Percentiles rank a stretch among this genome's conserved stretches.
phyloP scores from a whole-genome alignment of 35 echinoderm and acorn worm species.

The Apostichopus parvimensis region DNA sequence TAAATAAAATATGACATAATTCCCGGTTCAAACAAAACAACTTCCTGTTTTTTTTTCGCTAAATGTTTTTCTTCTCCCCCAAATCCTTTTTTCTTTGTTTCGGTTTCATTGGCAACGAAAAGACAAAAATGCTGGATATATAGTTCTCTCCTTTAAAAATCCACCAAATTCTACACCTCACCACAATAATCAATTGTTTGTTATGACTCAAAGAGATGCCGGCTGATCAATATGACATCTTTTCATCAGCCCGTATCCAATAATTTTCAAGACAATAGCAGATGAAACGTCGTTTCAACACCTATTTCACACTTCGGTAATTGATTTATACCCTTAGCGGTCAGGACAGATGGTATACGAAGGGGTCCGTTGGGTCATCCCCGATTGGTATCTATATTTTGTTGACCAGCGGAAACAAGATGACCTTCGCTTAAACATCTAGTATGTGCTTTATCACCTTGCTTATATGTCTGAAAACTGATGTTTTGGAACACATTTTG shows the following conservation, averaged over 20 bases:
- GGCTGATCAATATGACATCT: conserved; percentile 32
- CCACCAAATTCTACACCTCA: neutral
- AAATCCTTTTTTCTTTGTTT: no score
- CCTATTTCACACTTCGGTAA: conserved; percentile 51
- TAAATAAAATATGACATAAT: no score
- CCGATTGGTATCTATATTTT: neutral
- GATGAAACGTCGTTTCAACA: conserved; percentile 34
- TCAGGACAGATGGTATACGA: conserved; percentile 27
- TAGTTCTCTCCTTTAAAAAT: no score
- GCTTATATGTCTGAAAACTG: conserved; percentile 19
- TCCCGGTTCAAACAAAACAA: no score
- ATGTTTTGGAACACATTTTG: conserved; percentile 31
- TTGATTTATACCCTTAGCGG: conserved; percentile 43
- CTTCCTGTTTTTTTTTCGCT: no score
- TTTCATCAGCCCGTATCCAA: conserved; percentile 4
- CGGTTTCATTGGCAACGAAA: no score
- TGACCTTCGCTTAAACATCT: conserved; percentile 19
- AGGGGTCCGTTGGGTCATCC: conserved; percentile 12
- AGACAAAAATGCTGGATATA: no score
- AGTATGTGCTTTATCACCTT: conserved; percentile 27
- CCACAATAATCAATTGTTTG: neutral
- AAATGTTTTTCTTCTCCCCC: no score
- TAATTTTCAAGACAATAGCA: conserved; percentile 28
- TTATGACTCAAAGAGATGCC: conserved; percentile 18
- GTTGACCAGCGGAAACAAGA: conserved; percentile 35